Evolutionary conservation across 2,113 vertebrate species (phyloP), one percentile per base, ranked within the genome.

Genomic region (Amia ocellicauda): DNA sequence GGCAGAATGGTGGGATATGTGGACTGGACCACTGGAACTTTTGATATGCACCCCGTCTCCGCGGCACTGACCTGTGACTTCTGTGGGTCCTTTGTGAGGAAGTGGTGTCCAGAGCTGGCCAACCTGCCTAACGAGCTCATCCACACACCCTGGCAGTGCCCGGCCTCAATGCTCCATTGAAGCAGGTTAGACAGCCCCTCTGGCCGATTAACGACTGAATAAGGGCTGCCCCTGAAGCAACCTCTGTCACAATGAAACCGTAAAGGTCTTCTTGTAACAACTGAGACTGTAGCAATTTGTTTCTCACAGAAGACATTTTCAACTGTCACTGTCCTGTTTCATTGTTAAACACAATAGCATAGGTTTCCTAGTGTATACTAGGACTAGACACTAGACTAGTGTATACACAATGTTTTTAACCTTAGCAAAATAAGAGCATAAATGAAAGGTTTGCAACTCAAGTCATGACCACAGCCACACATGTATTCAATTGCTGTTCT

Each of bases 11-110:
- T 3, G 84, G 85, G 47, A 87, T 89, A 84, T 83, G 81, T 54
- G 83, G 85, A 47, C 72, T 88, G 76, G 85, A 88, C 75, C 83
- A 88, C 66, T 88, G 85, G 86, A 88, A 88, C 69, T 88, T 87
- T n/a, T 61, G 85, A 88, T 56, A 87, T 88, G 85, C 85, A 86
- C 26, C 88, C 84, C 0, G 76, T 87, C 2, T 81, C 83, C 31
- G 83, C 85, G 40, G 81, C 86, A 1, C 71, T 90, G 80, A 88
- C 86, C 54, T 88, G 84, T 63, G 88, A 88, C 70, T 84, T 85
- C 7, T 42, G 29, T 0, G 83, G 83, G 22, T 70, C 47, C 42
- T 89, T 74, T 14, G 80, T 87, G 1, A 73, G 83, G 43, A 82
- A 78, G 69, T 88, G 85, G 88, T 88, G 86, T 69, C 82, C 86